Conservation (phyloP, 2,113 vertebrate genomes). For the Pterocles orientalis region DNA sequence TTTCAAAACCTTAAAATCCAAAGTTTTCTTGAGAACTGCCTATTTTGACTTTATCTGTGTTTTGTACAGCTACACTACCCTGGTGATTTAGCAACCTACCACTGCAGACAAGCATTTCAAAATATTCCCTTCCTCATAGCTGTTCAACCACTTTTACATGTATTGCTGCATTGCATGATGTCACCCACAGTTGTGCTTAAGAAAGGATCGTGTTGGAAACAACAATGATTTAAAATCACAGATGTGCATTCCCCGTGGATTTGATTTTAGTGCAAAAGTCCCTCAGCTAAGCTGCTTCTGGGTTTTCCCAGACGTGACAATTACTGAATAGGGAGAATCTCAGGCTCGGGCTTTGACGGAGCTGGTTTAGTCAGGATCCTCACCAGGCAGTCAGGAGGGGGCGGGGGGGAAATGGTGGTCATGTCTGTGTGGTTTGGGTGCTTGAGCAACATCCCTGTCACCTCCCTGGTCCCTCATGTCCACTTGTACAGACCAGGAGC, state of each 20-base stretch:
- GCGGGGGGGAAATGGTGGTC: no score
- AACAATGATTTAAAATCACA: accelerated
- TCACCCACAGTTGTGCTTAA: not conserved
- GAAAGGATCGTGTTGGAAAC: not conserved
- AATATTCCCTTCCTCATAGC: not conserved
- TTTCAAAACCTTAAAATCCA: not conserved
- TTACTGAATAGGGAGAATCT: not conserved
- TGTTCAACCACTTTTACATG: not conserved
- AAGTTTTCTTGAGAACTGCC: not conserved
- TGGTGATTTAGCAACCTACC: not conserved
- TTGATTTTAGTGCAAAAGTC: not conserved
- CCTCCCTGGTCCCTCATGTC: not conserved
- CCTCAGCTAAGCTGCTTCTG: not conserved
- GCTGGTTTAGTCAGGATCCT: not conserved
- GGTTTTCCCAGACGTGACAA: not conserved
- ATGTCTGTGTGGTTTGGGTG: not conserved
- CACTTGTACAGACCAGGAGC: accelerated
- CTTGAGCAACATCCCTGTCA: not conserved
- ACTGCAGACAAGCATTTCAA: not conserved
- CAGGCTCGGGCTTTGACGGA: not conserved
- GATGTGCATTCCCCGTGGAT: not conserved
- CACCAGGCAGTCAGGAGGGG: accelerated
- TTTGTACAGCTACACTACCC: not conserved
- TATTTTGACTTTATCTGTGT: constrained; percentile 15
- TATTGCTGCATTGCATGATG: not conserved